Evolutionary conservation across 2,888 invertebrate species (phyloP).

Genomic region (Dolomedes plantarius): DNA sequence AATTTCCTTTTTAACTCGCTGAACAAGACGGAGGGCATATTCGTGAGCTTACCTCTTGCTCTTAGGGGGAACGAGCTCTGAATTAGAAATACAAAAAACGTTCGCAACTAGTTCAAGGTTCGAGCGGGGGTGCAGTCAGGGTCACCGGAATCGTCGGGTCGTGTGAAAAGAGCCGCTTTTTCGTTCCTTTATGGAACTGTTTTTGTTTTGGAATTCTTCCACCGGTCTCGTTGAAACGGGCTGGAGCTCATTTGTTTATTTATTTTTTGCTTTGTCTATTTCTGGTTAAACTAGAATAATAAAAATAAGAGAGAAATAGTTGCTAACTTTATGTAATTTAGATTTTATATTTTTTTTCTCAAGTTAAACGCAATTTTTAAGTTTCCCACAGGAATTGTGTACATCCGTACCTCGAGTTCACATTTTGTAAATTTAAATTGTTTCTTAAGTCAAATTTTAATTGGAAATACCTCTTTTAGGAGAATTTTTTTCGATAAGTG

Average conservation of each 20-base stretch:
- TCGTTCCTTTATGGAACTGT: slow-evolving; percentile 26
- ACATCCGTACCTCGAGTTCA: no score
- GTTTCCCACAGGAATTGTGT: no score
- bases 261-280: not conserved
- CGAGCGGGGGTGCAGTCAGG: slow-evolving; percentile 50
- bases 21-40: slow-evolving; percentile 17
- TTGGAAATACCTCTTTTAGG: no score
- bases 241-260: not conserved
- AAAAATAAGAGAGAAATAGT: not conserved
- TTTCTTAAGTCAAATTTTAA: no score
- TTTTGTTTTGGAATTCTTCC: slow-evolving; percentile 14
- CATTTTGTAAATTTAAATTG: no score
- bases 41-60: slow-evolving; percentile 46
- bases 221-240: slow-evolving; percentile 21
- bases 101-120: slow-evolving; percentile 63
- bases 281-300: not conserved
- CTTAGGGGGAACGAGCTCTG: slow-evolving; percentile 21
- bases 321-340: not conserved
- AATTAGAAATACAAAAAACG: slow-evolving; percentile 62
- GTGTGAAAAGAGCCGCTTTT: slow-evolving; percentile 59
- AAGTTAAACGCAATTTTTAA: no score
- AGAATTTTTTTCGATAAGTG: no score
- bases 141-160: slow-evolving; percentile 56
- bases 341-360: no score
- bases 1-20: not conserved